Percentiles rank a stretch among this genome's conserved stretches.
phyloP scores from a whole-genome alignment of 2,113 vertebrate species.

The Brachionichthys hirsutus region DNA sequence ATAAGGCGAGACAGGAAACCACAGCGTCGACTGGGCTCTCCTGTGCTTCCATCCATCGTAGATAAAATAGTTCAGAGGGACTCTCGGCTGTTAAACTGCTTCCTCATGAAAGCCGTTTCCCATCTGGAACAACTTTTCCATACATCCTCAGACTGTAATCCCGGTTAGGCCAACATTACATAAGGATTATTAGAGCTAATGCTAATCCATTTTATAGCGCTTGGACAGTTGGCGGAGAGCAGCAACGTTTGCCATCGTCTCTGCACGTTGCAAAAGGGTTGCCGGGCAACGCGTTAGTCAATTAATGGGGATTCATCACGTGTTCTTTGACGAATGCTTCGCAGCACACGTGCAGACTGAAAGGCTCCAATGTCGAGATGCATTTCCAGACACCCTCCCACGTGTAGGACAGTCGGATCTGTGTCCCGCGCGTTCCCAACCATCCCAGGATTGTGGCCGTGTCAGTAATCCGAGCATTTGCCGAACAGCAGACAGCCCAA shows the following conservation, averaged over 20 bases:
- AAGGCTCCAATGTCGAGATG: background rate
- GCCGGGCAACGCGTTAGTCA: background rate
- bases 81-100: slow-evolving; percentile 18
- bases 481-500: slow-evolving; percentile 47
- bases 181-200: slow-evolving; percentile 67
- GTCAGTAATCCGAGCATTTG: slow-evolving; percentile 59
- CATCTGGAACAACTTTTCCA: slow-evolving; percentile 63
- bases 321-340: background rate
- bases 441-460: slow-evolving; percentile 48
- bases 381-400: slow-evolving; percentile 17
- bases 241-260: slow-evolving; percentile 26
- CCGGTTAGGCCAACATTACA: slow-evolving; percentile 62
- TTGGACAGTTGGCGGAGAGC: slow-evolving; percentile 46
- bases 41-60: background rate
- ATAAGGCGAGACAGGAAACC: slow-evolving; percentile 41
- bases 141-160: slow-evolving; percentile 66
- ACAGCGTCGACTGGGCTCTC: slow-evolving; percentile 15
- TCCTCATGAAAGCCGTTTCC: slow-evolving; percentile 32
- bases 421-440: slow-evolving; percentile 36
- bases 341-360: background rate
- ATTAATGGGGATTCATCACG: background rate
- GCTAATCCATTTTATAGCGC: slow-evolving; percentile 59
- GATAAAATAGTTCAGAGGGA: slow-evolving; percentile 6
- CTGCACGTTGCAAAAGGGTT: slow-evolving; percentile 2
- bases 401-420: slow-evolving; percentile 24